A percentile compares a stretch with the other conserved stretches of the same genome.
phyloP scores from a whole-genome alignment of 2,888 invertebrate genomes.

The Julus scanicus region DNA sequence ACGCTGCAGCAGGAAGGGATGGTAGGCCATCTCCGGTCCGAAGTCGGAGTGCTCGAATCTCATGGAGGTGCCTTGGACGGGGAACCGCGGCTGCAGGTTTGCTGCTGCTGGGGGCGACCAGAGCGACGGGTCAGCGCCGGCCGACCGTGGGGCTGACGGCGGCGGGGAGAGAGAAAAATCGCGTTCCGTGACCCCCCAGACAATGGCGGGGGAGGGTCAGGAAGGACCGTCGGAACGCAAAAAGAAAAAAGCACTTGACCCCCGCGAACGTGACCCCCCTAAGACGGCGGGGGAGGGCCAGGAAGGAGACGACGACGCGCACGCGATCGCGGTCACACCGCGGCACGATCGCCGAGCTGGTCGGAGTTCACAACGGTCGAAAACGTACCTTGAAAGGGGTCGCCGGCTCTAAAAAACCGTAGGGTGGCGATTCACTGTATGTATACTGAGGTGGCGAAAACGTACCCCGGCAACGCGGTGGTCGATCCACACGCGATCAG shows the following conservation, averaged over 20 bases:
- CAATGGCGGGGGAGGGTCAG: not conserved
- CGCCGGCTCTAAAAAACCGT: no score
- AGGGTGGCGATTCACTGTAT: no score
- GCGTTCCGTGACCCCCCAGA: not conserved
- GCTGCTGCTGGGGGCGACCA: not conserved
- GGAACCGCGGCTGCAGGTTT: not conserved
- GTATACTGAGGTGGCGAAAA: no score
- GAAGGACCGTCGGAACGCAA: not conserved
- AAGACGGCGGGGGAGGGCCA: no score
- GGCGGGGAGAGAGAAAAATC: not conserved
- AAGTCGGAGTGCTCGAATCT: slow-evolving; percentile 75
- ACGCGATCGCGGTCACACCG: slow-evolving; percentile 24
- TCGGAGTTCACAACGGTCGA: not conserved
- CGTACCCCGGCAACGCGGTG: no score
- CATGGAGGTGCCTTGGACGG: slow-evolving; percentile 70
- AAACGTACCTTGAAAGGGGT: no score
- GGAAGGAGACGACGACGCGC: not conserved
- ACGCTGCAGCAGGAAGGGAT: slow-evolving; percentile 78
- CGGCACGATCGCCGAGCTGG: not conserved
- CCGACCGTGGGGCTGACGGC: not conserved
- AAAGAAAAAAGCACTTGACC: no score
- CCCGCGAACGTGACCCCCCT: no score
- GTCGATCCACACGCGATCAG: no score
- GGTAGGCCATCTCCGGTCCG: slow-evolving; percentile 72
- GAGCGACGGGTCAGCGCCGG: not conserved